phyloP scores from a whole-genome alignment of 2,888 invertebrate genomes.

The Pyrocoelia pectoralis region DNA sequence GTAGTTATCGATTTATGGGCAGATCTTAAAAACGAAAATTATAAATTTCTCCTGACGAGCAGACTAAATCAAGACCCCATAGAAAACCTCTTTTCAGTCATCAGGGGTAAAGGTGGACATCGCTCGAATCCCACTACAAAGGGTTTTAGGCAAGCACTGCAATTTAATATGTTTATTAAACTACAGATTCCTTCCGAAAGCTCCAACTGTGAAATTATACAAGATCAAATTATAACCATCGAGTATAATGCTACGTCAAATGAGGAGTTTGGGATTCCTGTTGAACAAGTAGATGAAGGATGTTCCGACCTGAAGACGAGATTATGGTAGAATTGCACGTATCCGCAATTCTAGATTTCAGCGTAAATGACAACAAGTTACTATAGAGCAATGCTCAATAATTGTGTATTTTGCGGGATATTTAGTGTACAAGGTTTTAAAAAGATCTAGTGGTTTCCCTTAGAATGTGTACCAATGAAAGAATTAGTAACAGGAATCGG shows the following conservation, averaged over 20 bases:
- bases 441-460: not conserved
- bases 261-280: not conserved
- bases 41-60: not conserved
- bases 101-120: not conserved
- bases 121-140: not conserved
- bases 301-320: not conserved
- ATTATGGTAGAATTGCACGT: conserved; percentile 1
- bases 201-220: not conserved
- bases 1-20: not conserved
- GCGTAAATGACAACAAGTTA: not conserved
- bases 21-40: not conserved
- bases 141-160: not conserved
- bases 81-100: conserved; percentile 1
- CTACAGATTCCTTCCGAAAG: not conserved
- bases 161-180: conserved; percentile 10
- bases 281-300: not conserved
- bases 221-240: not conserved
- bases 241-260: too few relatives aligned
- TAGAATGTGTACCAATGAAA: too few relatives aligned
- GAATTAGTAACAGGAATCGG: too few relatives aligned
- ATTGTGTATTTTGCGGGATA: conserved; percentile 2
- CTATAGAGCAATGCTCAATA: not conserved
- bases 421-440: not conserved
- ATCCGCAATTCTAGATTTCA: not conserved
- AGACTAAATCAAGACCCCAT: not conserved